phyloP scores from a whole-genome alignment of 2,113 vertebrate species.

The Pachycephala philippinensis region DNA sequence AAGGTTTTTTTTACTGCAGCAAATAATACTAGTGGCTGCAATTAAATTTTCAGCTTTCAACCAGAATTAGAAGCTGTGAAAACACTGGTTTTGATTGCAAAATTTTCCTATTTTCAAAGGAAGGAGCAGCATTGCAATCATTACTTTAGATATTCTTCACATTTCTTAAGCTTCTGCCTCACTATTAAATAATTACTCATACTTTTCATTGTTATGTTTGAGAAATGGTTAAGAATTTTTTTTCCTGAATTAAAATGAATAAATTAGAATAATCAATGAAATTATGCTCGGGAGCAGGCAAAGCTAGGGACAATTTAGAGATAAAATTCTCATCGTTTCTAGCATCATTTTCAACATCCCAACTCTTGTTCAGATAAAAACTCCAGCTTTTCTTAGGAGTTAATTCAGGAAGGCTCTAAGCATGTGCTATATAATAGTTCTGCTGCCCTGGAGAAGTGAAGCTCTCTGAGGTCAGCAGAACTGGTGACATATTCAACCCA shows the following conservation, averaged over 20 bases:
- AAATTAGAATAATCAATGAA: not conserved
- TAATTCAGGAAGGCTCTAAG: not conserved
- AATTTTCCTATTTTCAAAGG: not conserved
- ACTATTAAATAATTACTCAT: not conserved
- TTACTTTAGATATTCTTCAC: not conserved
- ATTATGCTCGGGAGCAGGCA: not conserved
- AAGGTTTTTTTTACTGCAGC: not conserved
- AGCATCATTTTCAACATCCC: not conserved
- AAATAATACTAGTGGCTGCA: not conserved
- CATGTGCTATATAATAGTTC: not conserved
- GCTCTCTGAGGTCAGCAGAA: not conserved
- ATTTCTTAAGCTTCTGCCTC: not conserved
- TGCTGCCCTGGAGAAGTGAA: not conserved
- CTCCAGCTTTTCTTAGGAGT: not conserved
- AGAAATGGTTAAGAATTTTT: not conserved
- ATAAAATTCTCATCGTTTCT: not conserved
- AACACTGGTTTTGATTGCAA: not conserved
- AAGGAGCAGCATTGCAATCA: not conserved
- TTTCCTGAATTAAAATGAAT: not conserved
- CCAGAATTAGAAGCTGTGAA: not conserved
- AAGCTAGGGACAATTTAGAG: not conserved
- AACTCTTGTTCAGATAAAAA: not conserved
- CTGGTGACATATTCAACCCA: not conserved
- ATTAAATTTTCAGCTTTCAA: not conserved
- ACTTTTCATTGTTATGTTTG: not conserved